A percentile compares a stretch with the other conserved stretches of the same genome.
Evolutionary conservation across 2,888 invertebrate species (phyloP).

Genomic region (Camptogramma bilineatum): DNA sequence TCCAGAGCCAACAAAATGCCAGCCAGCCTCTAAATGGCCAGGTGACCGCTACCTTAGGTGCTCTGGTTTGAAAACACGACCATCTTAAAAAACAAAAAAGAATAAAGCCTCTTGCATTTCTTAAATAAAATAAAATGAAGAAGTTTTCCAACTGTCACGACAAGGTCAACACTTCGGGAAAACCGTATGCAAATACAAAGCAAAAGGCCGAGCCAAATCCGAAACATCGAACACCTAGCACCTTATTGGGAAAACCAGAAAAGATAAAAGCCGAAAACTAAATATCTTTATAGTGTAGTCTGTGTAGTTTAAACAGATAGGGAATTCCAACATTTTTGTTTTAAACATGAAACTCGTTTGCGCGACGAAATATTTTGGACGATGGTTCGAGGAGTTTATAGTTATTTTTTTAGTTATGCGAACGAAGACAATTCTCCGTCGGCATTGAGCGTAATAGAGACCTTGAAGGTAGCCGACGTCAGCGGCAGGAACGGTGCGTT

Average conservation of each 20-base stretch:
- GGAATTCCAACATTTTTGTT: constrained; percentile 55
- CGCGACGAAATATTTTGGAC: constrained; percentile 16
- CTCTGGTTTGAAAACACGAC: constrained; percentile 25
- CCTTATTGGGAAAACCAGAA: constrained; percentile 60
- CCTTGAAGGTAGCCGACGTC: constrained; percentile 61
- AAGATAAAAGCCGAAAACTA: constrained; percentile 51
- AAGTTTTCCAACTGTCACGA: constrained; percentile 48
- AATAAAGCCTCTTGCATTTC: constrained; percentile 24
- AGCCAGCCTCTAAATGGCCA: constrained; percentile 47
- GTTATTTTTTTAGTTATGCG: constrained; percentile 3
- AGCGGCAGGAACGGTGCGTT: constrained; percentile 55
- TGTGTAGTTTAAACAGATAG: constrained; percentile 55
- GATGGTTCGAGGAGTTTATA: constrained; percentile 8
- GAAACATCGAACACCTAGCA: constrained; percentile 46
- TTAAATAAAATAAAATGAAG: constrained; percentile 32
- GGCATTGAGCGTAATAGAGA: constrained; percentile 62
- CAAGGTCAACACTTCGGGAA: constrained; percentile 59
- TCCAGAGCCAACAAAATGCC: constrained; percentile 63
- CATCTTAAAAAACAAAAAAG: constrained; percentile 27
- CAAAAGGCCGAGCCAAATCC: constrained; percentile 54
- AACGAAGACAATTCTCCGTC: constrained; percentile 40
- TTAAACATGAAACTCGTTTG: constrained; percentile 30
- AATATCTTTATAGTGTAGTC: constrained; percentile 59
- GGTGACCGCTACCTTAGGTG: constrained; percentile 39
- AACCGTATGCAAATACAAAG: constrained; percentile 63